Conservation (phyloP, 2,797 vertebrate genomes). For the Neomorphus geoffroyi region DNA sequence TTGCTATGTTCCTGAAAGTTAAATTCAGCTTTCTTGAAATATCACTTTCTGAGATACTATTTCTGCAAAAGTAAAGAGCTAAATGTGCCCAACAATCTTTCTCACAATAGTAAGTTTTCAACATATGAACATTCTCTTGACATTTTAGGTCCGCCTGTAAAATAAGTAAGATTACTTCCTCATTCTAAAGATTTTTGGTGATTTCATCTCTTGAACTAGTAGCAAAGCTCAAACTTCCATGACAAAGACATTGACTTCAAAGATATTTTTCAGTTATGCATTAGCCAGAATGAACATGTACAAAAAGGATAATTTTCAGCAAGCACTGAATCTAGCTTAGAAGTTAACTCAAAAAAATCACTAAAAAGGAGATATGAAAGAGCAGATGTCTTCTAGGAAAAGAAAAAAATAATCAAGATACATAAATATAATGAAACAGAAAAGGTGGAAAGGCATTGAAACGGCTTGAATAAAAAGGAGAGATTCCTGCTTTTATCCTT, state of each 20-base stretch:
- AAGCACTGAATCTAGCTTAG: background rate
- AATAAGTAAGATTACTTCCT: background rate
- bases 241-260: background rate
- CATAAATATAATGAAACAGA: background rate
- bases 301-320: background rate
- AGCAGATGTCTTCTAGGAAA: background rate
- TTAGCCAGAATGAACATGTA: background rate
- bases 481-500: background rate
- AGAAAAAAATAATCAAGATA: background rate
- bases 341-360: background rate
- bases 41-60: background rate
- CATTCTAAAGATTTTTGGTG: background rate
- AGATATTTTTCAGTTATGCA: background rate
- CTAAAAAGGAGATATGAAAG: background rate
- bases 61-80: background rate
- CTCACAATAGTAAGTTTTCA: background rate
- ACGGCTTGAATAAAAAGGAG: background rate
- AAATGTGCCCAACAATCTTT: background rate
- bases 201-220: background rate
- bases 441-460: background rate
- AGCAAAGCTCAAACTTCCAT: background rate
- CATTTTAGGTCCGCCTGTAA: background rate
- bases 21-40: background rate
- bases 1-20: background rate
- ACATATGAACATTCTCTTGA: background rate